Conservation (phyloP, 1,140 invertebrate genomes). For the Pomacea maculata region DNA sequence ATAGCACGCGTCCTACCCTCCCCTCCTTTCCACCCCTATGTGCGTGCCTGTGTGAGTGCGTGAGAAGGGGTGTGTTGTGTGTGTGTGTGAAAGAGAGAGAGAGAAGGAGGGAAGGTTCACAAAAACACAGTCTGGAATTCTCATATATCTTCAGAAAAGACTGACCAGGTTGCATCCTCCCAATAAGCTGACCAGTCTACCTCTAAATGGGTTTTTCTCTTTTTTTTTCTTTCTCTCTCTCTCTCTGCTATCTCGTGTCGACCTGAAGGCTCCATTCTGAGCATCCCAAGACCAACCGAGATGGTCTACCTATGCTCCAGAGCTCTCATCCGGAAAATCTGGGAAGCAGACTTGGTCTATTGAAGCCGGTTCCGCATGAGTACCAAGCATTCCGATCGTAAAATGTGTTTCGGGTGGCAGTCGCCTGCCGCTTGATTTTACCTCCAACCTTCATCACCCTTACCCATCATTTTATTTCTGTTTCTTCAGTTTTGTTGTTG, state of each 20-base stretch:
- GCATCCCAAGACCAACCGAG: background rate
- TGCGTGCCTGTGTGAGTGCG: constrained; percentile 1
- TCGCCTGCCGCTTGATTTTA: too few relatives aligned
- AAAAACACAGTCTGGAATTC: background rate
- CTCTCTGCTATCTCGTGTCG: background rate
- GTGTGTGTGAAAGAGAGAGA: background rate
- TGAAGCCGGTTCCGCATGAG: too few relatives aligned
- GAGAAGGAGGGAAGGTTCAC: background rate
- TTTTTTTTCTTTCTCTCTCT: constrained; percentile 12
- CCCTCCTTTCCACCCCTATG: background rate
- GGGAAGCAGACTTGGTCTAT: too few relatives aligned
- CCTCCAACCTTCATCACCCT: too few relatives aligned
- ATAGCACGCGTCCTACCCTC: too few relatives aligned
- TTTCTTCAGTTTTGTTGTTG: too few relatives aligned
- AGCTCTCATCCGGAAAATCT: background rate
- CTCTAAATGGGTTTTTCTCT: background rate
- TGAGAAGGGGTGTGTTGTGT: too few relatives aligned
- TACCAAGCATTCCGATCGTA: too few relatives aligned
- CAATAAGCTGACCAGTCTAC: background rate
- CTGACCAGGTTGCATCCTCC: background rate
- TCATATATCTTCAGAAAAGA: background rate
- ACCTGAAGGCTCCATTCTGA: background rate
- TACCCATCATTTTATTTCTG: too few relatives aligned
- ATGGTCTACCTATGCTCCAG: background rate
- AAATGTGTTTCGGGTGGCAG: too few relatives aligned